Evolutionary conservation across 2,888 invertebrate genomes (phyloP).

Genomic region (Polylopha cassiicola): DNA sequence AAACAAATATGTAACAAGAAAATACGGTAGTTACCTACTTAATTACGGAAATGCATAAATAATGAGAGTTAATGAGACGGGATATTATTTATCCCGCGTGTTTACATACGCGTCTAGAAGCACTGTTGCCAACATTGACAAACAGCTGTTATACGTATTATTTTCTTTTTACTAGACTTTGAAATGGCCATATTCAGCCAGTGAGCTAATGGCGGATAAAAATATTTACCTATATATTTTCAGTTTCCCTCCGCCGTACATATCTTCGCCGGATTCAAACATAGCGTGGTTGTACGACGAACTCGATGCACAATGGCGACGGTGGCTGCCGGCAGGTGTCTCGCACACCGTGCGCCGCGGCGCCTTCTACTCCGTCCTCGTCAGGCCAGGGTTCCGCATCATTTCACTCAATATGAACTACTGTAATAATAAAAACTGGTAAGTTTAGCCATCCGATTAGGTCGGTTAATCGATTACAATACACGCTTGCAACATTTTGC

Average conservation of each 20-base stretch:
- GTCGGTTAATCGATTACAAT: not conserved
- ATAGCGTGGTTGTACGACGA: slow-evolving; percentile 96
- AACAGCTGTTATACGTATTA: too few relatives aligned
- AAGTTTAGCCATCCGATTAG: slow-evolving; percentile 27
- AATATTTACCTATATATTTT: slow-evolving; percentile 28
- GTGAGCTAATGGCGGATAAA: too few relatives aligned
- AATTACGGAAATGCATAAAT: too few relatives aligned
- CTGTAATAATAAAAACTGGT: slow-evolving; percentile 97
- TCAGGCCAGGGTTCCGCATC: slow-evolving; percentile 92
- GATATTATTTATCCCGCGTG: too few relatives aligned
- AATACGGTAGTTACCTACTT: too few relatives aligned
- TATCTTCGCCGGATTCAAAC: slow-evolving; percentile 86
- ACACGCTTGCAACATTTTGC: slow-evolving; percentile 7
- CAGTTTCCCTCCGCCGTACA: slow-evolving; percentile 92
- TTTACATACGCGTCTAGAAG: too few relatives aligned
- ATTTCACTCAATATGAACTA: slow-evolving; percentile 98
- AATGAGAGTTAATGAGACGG: too few relatives aligned
- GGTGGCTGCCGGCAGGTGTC: slow-evolving; percentile 93
- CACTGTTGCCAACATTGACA: too few relatives aligned
- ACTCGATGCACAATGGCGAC: slow-evolving; percentile 91
- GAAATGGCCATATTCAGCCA: too few relatives aligned
- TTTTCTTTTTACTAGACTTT: too few relatives aligned
- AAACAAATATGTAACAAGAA: too few relatives aligned
- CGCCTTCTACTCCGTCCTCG: slow-evolving; percentile 93
- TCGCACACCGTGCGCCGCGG: slow-evolving; percentile 91